Evolutionary conservation across 64 coral and sea anemone species (phyloP).

Genomic region (Cladopsammia gracilis): DNA sequence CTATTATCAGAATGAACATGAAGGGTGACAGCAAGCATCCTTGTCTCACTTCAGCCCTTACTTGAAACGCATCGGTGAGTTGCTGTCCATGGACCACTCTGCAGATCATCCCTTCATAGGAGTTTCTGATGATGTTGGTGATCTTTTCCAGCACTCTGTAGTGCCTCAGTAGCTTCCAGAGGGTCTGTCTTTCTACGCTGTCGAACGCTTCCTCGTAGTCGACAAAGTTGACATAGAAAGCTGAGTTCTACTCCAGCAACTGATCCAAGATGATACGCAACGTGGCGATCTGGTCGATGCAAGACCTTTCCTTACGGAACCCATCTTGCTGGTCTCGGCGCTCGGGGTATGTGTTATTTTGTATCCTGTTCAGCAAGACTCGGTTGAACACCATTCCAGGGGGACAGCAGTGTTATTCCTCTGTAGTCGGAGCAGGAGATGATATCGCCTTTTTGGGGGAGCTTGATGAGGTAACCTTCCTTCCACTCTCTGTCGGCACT

Average conservation of each 20-base stretch:
- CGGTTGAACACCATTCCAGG: conserved; percentile 21
- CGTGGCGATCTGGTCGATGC: not conserved
- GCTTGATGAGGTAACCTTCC: conserved; percentile 49
- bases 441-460: conserved; percentile 22
- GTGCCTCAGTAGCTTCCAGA: not conserved
- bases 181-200: not conserved
- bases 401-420: conserved; percentile 1
- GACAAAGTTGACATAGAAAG: not conserved
- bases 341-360: not conserved
- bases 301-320: conserved; percentile 11
- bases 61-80: not conserved
- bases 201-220: too few species aligned
- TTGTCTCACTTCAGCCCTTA: not conserved
- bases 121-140: too few species aligned
- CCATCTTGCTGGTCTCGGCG: conserved; percentile 21
- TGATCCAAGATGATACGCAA: not conserved
- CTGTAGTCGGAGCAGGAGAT: not conserved
- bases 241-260: not conserved
- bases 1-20: not conserved
- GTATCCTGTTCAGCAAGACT: conserved; percentile 18
- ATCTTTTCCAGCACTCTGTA: not conserved
- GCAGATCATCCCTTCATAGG: not conserved
- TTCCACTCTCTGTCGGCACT: conserved; percentile 47
- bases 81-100: not conserved
- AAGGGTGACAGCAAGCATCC: not conserved